Evolutionary conservation across 2,113 vertebrate species (phyloP).

Genomic region (Theropithecus gelada): DNA sequence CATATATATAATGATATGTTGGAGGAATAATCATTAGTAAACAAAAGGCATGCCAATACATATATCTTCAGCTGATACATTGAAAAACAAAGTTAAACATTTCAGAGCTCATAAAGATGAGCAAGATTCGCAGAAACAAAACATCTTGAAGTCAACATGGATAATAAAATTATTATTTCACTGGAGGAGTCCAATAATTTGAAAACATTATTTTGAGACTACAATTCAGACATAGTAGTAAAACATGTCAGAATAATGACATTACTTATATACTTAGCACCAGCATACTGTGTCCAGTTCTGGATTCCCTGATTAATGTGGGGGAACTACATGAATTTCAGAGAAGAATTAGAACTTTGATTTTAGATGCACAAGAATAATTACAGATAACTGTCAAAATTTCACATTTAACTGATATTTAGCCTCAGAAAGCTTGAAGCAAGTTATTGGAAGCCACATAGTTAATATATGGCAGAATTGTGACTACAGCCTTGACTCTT

Average conservation of each 20-base stretch:
- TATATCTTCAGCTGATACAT: neutral
- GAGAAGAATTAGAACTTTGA: neutral
- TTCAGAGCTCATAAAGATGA: neutral
- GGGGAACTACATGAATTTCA: neutral
- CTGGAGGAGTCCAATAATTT: neutral
- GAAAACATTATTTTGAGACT: neutral
- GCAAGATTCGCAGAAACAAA: neutral
- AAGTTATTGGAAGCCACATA: neutral
- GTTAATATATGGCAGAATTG: neutral
- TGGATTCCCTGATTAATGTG: neutral
- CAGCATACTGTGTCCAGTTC: neutral
- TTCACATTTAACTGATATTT: neutral
- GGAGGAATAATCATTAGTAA: neutral
- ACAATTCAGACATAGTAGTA: neutral
- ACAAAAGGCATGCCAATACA: neutral
- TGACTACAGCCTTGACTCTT: neutral
- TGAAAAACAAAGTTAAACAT: neutral
- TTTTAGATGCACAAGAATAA: neutral
- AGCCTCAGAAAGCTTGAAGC: neutral
- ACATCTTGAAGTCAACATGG: neutral
- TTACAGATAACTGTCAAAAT: neutral
- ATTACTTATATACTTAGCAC: neutral
- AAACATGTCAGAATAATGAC: neutral
- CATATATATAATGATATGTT: slow-evolving; percentile 27
- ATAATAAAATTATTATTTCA: slow-evolving; percentile 5